Conservation (phyloP, 2,797 vertebrate species). For the Lacerta agilis region DNA sequence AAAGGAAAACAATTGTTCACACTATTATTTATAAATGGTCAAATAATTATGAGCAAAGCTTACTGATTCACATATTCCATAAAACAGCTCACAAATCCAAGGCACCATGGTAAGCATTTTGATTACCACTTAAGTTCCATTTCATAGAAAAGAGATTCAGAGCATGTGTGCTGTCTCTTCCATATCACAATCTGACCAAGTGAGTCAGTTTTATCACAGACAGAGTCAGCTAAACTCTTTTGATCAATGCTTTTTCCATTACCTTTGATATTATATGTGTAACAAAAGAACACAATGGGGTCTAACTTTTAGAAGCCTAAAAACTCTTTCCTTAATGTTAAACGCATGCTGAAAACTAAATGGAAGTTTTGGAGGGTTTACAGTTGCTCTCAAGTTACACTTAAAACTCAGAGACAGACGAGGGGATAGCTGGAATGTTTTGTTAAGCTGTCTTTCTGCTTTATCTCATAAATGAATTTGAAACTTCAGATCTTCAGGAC, state of each 20-base stretch:
- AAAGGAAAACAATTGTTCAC: not conserved
- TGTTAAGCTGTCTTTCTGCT: constrained; percentile 61
- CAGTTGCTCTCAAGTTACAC: constrained; percentile 59
- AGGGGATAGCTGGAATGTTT: constrained; percentile 53
- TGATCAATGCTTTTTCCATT: constrained; percentile 32
- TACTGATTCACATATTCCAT: not conserved
- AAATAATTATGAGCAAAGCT: not conserved
- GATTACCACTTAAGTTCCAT: not conserved
- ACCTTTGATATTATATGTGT: constrained; percentile 8
- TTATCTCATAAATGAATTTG: constrained; percentile 63
- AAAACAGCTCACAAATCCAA: not conserved
- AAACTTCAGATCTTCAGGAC: constrained; percentile 54
- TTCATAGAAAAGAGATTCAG: not conserved
- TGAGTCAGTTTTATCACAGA: not conserved
- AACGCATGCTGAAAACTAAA: constrained; percentile 60
- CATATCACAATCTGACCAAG: constrained; percentile 3
- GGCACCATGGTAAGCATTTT: not conserved
- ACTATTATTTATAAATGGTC: not conserved
- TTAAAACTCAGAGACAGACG: constrained; percentile 62
- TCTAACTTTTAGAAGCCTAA: constrained; percentile 9
- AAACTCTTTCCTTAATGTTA: constrained; percentile 32
- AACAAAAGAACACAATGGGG: constrained; percentile 26
- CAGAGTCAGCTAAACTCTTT: not conserved
- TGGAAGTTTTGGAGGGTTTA: constrained; percentile 44
- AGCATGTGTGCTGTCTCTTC: not conserved